phyloP scores from a whole-genome alignment of 2,113 vertebrate genomes.

The Triplophysa siluroides region DNA sequence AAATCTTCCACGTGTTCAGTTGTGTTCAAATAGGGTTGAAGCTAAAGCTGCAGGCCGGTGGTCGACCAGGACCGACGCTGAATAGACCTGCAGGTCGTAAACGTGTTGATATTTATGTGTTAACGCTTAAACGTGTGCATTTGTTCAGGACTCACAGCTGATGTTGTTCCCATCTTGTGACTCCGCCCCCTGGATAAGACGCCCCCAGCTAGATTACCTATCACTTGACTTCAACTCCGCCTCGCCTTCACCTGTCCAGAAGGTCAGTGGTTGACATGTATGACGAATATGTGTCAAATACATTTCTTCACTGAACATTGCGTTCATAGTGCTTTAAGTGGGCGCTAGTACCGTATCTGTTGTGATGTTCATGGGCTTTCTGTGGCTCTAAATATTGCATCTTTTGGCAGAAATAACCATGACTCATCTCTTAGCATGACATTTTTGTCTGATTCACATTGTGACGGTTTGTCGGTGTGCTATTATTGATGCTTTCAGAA shows the following conservation, averaged over 20 bases:
- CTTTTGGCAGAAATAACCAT: not conserved
- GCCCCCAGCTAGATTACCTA: constrained; percentile 90
- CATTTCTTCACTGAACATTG: no score
- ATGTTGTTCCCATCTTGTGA: constrained; percentile 70
- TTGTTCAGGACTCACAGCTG: constrained; percentile 74
- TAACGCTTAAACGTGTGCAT: not conserved
- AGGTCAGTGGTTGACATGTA: constrained; percentile 72
- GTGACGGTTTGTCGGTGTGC: constrained; percentile 3
- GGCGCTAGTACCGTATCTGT: constrained; percentile 1
- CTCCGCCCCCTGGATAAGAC: constrained; percentile 73
- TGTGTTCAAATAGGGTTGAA: no score
- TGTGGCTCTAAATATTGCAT: not conserved
- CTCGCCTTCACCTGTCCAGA: constrained; percentile 88
- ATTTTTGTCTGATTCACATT: not conserved
- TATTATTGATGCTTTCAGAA: constrained; percentile 75
- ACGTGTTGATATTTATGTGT: not conserved
- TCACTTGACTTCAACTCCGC: constrained; percentile 94
- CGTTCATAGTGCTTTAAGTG: not conserved
- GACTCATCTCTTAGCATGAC: not conserved
- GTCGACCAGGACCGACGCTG: no score
- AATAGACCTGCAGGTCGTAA: not conserved
- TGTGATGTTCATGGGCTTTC: not conserved
- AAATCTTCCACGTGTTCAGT: no score
- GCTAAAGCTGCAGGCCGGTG: no score
- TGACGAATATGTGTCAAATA: not conserved